phyloP scores from a whole-genome alignment of 1,140 invertebrate species.

The Cydia amplana region DNA sequence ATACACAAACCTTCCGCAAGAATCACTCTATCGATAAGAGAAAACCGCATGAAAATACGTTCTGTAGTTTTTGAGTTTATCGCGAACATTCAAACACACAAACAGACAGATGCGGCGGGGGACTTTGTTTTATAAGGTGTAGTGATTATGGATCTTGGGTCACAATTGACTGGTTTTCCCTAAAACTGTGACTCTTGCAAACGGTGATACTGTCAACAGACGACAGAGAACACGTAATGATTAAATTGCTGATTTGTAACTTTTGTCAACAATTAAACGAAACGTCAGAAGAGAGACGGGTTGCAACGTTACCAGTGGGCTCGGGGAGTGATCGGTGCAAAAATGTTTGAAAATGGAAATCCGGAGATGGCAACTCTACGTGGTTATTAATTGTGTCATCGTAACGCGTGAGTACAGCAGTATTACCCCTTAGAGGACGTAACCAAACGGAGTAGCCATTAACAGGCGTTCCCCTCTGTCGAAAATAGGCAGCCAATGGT shows the following conservation, averaged over 20 bases:
- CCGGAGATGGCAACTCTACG: conserved; percentile 44
- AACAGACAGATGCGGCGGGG: no score
- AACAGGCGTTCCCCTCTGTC: no score
- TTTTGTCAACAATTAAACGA: conserved; percentile 10
- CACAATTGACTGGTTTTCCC: neutral
- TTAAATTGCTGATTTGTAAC: conserved; percentile 24
- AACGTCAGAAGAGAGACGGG: conserved; percentile 32
- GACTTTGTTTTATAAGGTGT: no score
- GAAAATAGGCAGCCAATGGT: no score
- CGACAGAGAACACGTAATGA: conserved; percentile 22
- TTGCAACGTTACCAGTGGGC: conserved; percentile 34
- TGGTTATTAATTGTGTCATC: conserved; percentile 55
- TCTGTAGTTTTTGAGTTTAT: no score
- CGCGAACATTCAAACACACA: no score
- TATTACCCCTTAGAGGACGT: no score
- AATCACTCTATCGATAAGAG: no score
- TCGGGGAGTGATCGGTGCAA: conserved; percentile 38
- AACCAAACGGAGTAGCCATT: no score
- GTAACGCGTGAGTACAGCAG: conserved; percentile 48
- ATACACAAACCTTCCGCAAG: no score
- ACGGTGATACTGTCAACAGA: neutral
- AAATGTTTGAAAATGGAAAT: conserved; percentile 73
- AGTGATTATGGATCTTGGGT: neutral
- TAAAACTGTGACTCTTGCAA: neutral
- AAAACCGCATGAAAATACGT: no score